A percentile compares a stretch with the other conserved stretches of the same genome.
Conservation (phyloP, 2,797 vertebrate genomes). For the Artibeus lituratus region DNA sequence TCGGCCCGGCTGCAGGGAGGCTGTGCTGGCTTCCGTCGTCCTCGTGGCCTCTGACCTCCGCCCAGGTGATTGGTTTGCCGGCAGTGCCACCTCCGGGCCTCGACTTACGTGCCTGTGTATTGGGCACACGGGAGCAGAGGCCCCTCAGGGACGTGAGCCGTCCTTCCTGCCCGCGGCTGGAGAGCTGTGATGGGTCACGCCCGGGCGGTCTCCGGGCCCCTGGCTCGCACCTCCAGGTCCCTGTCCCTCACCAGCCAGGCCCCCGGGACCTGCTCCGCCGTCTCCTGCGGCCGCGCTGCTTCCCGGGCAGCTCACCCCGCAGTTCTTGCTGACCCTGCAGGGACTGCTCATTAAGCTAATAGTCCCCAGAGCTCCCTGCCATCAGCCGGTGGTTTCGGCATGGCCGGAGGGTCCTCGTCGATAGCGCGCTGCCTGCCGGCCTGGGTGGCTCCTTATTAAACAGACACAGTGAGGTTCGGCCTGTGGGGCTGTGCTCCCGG, state of each 20-base stretch:
- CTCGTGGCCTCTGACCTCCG: rapidly evolving
- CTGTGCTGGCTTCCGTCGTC: neutral
- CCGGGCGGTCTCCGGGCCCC: rapidly evolving
- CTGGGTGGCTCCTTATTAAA: conserved; percentile 62
- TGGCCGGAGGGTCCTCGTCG: neutral
- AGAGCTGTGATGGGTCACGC: rapidly evolving
- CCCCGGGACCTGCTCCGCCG: neutral
- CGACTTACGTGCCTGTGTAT: rapidly evolving
- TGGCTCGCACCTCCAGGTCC: rapidly evolving
- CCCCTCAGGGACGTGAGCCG: rapidly evolving
- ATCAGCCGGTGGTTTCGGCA: conserved; percentile 3
- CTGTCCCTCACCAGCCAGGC: rapidly evolving
- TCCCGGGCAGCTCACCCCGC: too few species aligned
- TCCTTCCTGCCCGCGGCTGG: rapidly evolving
- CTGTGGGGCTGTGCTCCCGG: rapidly evolving
- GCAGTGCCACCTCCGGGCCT: rapidly evolving
- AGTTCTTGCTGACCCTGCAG: neutral
- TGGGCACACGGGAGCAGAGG: rapidly evolving
- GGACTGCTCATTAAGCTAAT: conserved; percentile 63
- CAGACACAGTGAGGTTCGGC: conserved; percentile 51
- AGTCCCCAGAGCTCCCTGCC: conserved; percentile 66
- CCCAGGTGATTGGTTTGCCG: neutral
- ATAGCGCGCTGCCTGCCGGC: neutral
- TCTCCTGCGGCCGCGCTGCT: neutral
- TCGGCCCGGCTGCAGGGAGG: rapidly evolving